Evolutionary conservation across 1,140 invertebrate genomes (phyloP).

Genomic region (Brachionus sp.): DNA sequence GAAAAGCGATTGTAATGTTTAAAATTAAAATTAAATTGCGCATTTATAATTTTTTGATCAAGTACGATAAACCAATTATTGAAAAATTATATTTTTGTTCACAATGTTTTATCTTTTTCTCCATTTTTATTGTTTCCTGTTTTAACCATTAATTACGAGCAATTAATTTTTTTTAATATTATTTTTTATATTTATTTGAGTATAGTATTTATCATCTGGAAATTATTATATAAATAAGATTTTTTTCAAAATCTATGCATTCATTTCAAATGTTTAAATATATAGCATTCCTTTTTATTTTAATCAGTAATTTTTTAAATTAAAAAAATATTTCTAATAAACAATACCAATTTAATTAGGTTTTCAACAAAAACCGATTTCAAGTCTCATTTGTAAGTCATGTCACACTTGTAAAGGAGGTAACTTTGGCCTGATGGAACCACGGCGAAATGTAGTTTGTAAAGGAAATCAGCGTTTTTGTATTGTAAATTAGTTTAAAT

Average conservation of each 20-base stretch:
- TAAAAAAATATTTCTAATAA: background rate
- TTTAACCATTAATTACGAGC: too few relatives aligned
- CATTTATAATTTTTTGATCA: too few relatives aligned
- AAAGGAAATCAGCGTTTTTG: background rate
- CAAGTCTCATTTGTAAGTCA: background rate
- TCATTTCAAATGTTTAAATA: background rate
- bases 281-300: background rate
- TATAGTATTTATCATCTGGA: background rate
- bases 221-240: background rate
- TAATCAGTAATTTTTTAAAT: background rate
- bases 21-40: too few relatives aligned
- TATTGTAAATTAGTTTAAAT: background rate
- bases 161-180: too few relatives aligned
- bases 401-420: background rate
- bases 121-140: too few relatives aligned
- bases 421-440: background rate
- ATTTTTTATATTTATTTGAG: too few relatives aligned
- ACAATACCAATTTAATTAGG: background rate
- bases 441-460: background rate
- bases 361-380: background rate
- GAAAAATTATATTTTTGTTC: too few relatives aligned
- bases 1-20: too few relatives aligned
- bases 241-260: background rate
- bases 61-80: too few relatives aligned
- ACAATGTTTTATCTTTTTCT: too few relatives aligned